Percentiles rank a stretch among this genome's conserved stretches.
Conservation (phyloP, 2,113 vertebrate genomes). For the Macquaria ambigua region DNA sequence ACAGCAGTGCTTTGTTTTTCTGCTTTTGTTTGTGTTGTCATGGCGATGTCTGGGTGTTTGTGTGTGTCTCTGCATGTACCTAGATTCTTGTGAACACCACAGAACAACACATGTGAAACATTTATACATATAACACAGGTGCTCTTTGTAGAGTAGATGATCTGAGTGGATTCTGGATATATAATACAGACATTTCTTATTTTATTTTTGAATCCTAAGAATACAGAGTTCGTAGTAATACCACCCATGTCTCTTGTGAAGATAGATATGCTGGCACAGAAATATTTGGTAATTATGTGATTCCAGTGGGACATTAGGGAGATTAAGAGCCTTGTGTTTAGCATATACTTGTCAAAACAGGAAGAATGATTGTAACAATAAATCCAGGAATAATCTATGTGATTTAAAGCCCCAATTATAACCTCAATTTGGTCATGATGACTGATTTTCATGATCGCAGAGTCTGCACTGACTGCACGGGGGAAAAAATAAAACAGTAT, state of each 20-base stretch:
- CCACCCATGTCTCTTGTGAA: slow-evolving; percentile 25
- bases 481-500: not conserved
- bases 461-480: not conserved
- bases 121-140: slow-evolving; percentile 3
- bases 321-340: slow-evolving; percentile 34
- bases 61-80: slow-evolving; percentile 17
- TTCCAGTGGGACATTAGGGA: slow-evolving; percentile 28
- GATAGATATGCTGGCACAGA: slow-evolving; percentile 37
- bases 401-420: slow-evolving; percentile 29
- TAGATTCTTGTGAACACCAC: slow-evolving; percentile 25
- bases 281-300: slow-evolving; percentile 49
- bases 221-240: slow-evolving; percentile 21
- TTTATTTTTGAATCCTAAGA: not conserved
- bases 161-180: not conserved
- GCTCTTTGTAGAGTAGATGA: not conserved
- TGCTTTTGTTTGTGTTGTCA: slow-evolving; percentile 52
- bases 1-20: slow-evolving; percentile 24
- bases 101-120: slow-evolving; percentile 17
- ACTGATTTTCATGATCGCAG: slow-evolving; percentile 1
- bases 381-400: slow-evolving; percentile 25
- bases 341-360: slow-evolving; percentile 51
- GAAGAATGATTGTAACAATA: slow-evolving; percentile 34
- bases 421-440: slow-evolving; percentile 13
- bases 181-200: not conserved
- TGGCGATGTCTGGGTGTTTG: slow-evolving; percentile 15